Base-by-base conservation (phyloP, 2,113 vertebrate genomes). In the Neomonachus schauinslandi region DNA sequence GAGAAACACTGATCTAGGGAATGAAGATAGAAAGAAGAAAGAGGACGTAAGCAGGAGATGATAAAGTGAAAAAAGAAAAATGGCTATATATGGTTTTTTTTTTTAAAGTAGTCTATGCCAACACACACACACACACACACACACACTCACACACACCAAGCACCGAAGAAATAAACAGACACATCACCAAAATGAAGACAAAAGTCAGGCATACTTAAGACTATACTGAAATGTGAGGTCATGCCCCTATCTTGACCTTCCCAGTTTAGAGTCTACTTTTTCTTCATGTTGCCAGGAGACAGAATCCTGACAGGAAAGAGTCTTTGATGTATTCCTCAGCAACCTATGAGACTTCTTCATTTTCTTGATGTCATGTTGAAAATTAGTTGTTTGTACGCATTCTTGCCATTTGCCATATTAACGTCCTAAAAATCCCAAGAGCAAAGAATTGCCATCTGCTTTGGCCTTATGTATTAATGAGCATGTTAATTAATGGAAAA, bases 391-490 rank as follows among this genome's bases (percentile, higher is more conserved):
- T 69, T 33, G 18, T 71, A 61, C 4, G 83, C 14, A 51, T 81
- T 95, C 84, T 81, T 89, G 26, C 36, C 79, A 69, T 91, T 95
- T 94, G 15, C 28, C 26, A 53, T 51, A 67, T 81, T 9, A 59
- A 51, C 4, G 0, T 53, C 5, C 28, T 91, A 5, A 72, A 96
- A 93, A 77, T 80, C 22, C 31, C 42, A 33, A 86, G 81, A 95
- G 55, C 84, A 65, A 83, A 96, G 22, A 95, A 42, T 5, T 93
- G 4, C 24, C 36, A 74, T 91, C 19, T 72, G 16, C 18, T 91
- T 74, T 95, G 53, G 19, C 4, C 8, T 82, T 63, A 49, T 22
- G 13, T 55, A 97, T 59, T 55, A 89, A 89, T 1, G 5, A 74
- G 12, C 16, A 80, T 33, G 1, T 51, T 79, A 42, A 83, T 79